Conservation (phyloP, 2,113 vertebrate genomes). For the Dasyornis broadbenti region DNA sequence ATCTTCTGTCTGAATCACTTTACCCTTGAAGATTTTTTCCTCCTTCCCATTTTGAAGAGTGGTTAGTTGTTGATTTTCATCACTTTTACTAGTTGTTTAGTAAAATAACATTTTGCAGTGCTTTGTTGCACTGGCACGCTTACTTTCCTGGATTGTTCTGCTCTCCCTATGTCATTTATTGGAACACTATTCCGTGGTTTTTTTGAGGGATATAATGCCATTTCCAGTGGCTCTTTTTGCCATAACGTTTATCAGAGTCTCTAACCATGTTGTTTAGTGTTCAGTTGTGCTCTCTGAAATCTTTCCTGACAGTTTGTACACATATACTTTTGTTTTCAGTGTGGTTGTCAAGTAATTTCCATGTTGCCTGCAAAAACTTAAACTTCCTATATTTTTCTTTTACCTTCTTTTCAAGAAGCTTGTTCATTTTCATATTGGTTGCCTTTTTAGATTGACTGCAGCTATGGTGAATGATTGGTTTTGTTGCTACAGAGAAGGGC, state of each 20-base stretch:
- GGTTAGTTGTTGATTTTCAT: background rate
- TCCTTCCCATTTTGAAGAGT: background rate
- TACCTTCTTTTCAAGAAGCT: background rate
- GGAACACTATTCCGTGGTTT: background rate
- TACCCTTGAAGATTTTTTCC: background rate
- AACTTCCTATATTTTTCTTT: background rate
- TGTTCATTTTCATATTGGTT: background rate
- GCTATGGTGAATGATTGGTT: background rate
- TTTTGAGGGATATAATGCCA: background rate
- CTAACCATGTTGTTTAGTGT: background rate
- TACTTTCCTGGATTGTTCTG: background rate
- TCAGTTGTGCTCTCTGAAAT: background rate
- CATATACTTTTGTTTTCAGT: background rate
- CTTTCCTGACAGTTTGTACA: background rate
- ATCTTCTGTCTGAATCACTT: background rate
- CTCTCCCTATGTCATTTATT: background rate
- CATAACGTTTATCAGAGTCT: background rate
- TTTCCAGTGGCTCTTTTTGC: background rate
- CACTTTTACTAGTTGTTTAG: background rate
- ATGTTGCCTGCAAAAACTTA: background rate
- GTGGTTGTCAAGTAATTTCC: background rate
- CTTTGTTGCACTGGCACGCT: background rate
- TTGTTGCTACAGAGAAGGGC: background rate
- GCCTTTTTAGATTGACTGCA: background rate
- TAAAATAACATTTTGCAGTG: background rate